These are phyloP conservation scores for Uropetala carovei DNA, from an alignment of 2,888 invertebrate genomes.

Conservation along the genomic window DNA sequence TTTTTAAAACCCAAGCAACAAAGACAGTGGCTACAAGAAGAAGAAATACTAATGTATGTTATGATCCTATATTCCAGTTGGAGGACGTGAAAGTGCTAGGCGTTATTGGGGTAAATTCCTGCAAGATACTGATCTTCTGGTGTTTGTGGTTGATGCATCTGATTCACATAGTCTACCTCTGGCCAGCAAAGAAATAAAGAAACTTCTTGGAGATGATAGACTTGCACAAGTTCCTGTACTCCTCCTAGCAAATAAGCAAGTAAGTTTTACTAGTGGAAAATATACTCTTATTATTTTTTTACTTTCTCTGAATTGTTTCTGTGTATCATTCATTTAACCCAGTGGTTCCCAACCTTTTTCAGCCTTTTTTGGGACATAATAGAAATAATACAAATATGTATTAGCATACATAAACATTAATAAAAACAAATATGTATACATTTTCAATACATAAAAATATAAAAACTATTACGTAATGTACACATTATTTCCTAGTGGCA, in stretches of 20 bases:
- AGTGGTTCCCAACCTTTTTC: background rate
- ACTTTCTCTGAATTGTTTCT: background rate
- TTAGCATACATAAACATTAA: no score
- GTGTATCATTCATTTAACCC: background rate
- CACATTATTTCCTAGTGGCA: no score
- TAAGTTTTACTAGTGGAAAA: conserved; percentile 31
- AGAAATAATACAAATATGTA: no score
- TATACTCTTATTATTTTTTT: background rate
- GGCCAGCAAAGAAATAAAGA: conserved; percentile 73
- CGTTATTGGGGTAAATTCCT: conserved; percentile 74
- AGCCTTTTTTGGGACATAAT: background rate
- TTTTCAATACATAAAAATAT: no score
- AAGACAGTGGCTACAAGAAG: no score
- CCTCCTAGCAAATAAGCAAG: conserved; percentile 75
- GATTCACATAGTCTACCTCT: conserved; percentile 72
- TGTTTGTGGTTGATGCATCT: conserved; percentile 74
- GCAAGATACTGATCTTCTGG: conserved; percentile 74
- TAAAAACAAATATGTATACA: no score
- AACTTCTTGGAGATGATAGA: conserved; percentile 73
- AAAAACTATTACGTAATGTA: no score
- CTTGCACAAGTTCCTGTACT: conserved; percentile 74
- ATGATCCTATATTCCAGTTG: conserved; percentile 71
- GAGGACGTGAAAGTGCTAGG: conserved; percentile 72
- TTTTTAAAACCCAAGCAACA: no score
- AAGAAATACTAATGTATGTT: no score